Evolutionary conservation across 2,888 invertebrate genomes (phyloP), one percentile per base, ranked within the genome.

Genomic region (Cordilura impudica): DNA sequence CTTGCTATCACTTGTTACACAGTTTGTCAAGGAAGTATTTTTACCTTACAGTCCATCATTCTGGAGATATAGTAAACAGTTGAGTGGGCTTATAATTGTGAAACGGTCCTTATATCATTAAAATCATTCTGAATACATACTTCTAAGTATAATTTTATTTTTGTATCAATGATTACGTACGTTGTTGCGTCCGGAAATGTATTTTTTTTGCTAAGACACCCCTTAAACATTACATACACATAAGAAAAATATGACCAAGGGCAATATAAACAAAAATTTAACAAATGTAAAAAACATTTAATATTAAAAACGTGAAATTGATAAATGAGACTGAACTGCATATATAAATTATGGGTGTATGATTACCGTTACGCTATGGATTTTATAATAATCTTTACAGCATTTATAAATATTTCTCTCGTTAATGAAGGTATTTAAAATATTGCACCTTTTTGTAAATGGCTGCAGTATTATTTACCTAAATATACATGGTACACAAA

Each of bases 291-390:
- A 14, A 53, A 53, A 53, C n/a, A 26, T 53, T 29, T 53, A 49
- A 49, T 12, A 16, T 19, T 23, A 51, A 19, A 8, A 53, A 14
- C 26, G 16, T 23, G 16, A 58, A 14, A n/a, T 43, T 21, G n/a
- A 53, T 60, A 49, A 66, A 66, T 71, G 71, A n/a, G n/a, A 71
- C 58, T 66, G 56, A 23, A 23, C 29, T 6, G n/a, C 23, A 14
- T n/a, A 31, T 63, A 51, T 49, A 49, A 58, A 58, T 29, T 56
- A 39, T 14, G 39, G 31, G 49, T 39, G 43, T 31, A 63, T 43
- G 72, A 78, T 73, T 69, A 73, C 63, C 67, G 23, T 72, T 49
- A 67, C 63, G 71, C 43, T 72, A 61, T 29, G 65, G n/a, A 58
- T 66, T 66, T 71, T 54, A 39, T 18, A 14, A 58, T 39, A 39